These are phyloP conservation scores for Acrobasis suavella DNA, from an alignment of 2,888 invertebrate genomes.

Conservation along the genomic window DNA sequence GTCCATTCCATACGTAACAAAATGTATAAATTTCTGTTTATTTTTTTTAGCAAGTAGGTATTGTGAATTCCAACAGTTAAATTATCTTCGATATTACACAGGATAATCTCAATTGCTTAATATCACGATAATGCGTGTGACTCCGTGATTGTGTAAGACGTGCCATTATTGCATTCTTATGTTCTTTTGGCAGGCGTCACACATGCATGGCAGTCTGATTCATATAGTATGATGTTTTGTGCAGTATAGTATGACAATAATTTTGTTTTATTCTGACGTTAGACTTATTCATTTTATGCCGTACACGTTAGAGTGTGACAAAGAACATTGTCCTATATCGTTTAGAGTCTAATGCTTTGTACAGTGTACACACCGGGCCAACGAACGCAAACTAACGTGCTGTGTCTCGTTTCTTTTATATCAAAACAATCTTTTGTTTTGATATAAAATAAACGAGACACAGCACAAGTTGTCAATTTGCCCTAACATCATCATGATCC, in stretches of 20 bases:
- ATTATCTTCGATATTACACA: neutral
- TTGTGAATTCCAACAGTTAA: neutral
- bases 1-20: neutral
- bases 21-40: neutral
- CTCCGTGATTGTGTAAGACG: constrained; percentile 15
- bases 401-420: no score
- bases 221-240: constrained; percentile 1
- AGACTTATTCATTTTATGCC: no score
- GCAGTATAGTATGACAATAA: neutral
- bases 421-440: no score
- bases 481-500: no score
- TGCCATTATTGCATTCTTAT: constrained; percentile 17
- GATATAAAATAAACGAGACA: no score
- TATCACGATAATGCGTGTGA: constrained; percentile 2
- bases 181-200: constrained; percentile 5
- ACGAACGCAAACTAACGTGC: no score
- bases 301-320: no score
- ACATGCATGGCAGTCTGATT: neutral
- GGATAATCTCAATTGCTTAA: constrained; percentile 14
- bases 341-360: no score
- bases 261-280: no score
- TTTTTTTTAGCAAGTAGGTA: neutral
- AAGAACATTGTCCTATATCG: no score
- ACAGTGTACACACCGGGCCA: no score
- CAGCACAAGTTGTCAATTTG: no score